A percentile compares a stretch with the other conserved stretches of the same genome.
Evolutionary conservation across 1,140 invertebrate genomes (phyloP).

Genomic region (Thalassaphorura encarpata): DNA sequence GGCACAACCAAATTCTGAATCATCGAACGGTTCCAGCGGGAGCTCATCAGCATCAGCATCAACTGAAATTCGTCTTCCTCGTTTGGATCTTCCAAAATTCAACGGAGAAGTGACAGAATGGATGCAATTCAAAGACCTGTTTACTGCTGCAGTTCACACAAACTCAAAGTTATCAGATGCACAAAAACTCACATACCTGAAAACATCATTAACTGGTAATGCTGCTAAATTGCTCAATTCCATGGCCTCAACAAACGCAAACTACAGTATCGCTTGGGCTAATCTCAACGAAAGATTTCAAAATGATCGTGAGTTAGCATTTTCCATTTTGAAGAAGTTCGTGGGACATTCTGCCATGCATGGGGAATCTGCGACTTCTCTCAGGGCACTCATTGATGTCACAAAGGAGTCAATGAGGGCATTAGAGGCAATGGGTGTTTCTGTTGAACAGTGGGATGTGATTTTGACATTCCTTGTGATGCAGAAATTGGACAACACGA

Average conservation of each 20-base stretch:
- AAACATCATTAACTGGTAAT: background rate
- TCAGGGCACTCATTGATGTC: background rate
- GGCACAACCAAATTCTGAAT: too few relatives aligned
- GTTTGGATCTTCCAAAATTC: conserved; percentile 7
- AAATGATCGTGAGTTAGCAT: conserved; percentile 1
- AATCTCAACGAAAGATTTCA: conserved; percentile 1
- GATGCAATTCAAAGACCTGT: conserved; percentile 12
- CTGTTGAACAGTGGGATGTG: background rate
- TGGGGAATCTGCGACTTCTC: background rate
- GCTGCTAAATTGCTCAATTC: background rate
- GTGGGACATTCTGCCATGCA: background rate
- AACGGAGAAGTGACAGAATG: background rate
- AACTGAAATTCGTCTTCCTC: background rate
- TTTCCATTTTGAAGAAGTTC: background rate
- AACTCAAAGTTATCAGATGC: background rate
- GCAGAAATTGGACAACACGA: background rate
- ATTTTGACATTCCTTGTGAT: background rate
- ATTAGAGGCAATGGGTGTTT: background rate
- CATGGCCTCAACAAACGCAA: background rate
- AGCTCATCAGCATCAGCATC: background rate
- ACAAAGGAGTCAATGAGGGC: background rate
- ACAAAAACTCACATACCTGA: conserved; percentile 11
- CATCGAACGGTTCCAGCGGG: too few relatives aligned
- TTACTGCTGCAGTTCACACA: conserved; percentile 2
- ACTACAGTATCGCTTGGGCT: conserved; percentile 9